Percentiles rank a stretch among this genome's conserved stretches.
Conservation (phyloP, 1,140 invertebrate genomes). For the Papilio dardanus region DNA sequence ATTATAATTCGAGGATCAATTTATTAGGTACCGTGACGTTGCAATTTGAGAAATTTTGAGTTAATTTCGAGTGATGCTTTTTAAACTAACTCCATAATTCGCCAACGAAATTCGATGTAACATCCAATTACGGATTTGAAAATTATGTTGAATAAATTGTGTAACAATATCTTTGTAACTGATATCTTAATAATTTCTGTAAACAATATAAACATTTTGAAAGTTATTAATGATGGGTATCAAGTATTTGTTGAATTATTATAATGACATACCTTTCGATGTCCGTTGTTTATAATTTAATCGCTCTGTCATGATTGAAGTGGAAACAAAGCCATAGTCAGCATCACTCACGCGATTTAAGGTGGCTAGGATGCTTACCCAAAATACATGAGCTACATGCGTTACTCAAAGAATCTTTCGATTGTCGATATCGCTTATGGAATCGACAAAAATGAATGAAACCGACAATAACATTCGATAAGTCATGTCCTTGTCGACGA, state of each 20-base stretch:
- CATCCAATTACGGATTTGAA: slow-evolving; percentile 10
- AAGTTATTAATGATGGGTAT: not conserved
- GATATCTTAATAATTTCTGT: not conserved
- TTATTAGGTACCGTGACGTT: not conserved
- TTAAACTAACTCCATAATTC: slow-evolving; percentile 9
- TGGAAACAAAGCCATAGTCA: too few relatives aligned
- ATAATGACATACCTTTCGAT: too few relatives aligned
- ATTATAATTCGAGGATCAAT: slow-evolving; percentile 1
- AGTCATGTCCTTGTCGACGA: too few relatives aligned
- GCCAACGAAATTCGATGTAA: not conserved
- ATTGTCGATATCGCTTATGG: too few relatives aligned
- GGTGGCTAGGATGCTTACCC: too few relatives aligned
- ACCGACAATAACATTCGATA: too few relatives aligned
- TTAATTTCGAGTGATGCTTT: slow-evolving; percentile 1
- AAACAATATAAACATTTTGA: not conserved
- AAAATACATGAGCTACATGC: too few relatives aligned
- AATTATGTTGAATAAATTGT: not conserved
- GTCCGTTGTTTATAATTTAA: too few relatives aligned
- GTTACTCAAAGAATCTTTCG: too few relatives aligned
- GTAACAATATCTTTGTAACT: slow-evolving; percentile 27
- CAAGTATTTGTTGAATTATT: not conserved
- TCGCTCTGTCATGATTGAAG: too few relatives aligned
- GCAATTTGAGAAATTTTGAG: not conserved
- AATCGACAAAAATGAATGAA: too few relatives aligned
- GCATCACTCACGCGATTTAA: too few relatives aligned